Evolutionary conservation across 2,888 invertebrate species (phyloP), one percentile per base, ranked within the genome.

Genomic region (Chloroclystis v-ata): DNA sequence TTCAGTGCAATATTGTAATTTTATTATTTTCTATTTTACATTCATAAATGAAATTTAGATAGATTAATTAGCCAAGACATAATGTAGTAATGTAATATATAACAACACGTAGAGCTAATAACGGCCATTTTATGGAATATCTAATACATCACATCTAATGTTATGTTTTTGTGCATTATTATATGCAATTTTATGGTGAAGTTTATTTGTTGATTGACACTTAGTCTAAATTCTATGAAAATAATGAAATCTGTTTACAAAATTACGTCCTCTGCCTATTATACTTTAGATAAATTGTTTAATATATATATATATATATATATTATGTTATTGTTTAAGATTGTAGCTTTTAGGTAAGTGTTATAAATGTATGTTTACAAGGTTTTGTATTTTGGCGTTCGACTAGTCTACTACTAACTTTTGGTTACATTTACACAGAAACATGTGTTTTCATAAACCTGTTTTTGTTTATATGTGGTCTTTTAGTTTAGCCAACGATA

Each of bases 391-490:
- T 53, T 55, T 12, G 51, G 53, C 51, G 48, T 73, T 69, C 71
- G 69, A 78, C 84, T 84, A 85, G 84, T 85, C 84, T 81, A 75
- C 58, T n/a, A n/a, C 64, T 67, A 78, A 79, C n/a, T n/a, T n/a
- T n/a, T n/a, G 73, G 14, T 9, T 11, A 35, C 30, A 10, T 37
- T 13, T 20, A 24, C 35, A 10, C 20, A 20, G 37, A 37, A 37
- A 33, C 20, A 20, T 9, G 28, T 10, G 11, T 68, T 59, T 12
- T n/a, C 52, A 63, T 53, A 11, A 26, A 26, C 30, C 35, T 14
- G 43, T 44, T 28, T 41, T 32, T 43, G 24, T 40, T 40, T 35
- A 10, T 40, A 26, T 14, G 28, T 10, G 12, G 41, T 14, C 41
- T 30, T 43, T 40, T 56, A 45, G 43, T 42, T 52, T 44, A 47